Percentiles rank a stretch among this genome's conserved stretches.
Evolutionary conservation across 2,113 vertebrate species (phyloP).

Genomic region (Peromyscus californicus): DNA sequence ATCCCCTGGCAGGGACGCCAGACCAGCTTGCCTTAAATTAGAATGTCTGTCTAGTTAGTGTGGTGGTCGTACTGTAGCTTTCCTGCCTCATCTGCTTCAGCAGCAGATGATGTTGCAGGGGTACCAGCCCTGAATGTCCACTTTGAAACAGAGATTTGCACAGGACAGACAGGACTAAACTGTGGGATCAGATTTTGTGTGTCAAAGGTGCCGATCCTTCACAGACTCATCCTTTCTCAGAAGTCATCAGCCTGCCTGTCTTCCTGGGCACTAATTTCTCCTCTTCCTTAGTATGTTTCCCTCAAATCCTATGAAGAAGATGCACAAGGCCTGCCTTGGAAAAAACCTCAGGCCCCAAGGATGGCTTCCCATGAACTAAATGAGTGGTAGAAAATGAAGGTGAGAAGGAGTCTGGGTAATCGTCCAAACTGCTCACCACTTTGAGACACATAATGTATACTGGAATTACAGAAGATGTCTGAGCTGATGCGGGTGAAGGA

Average conservation of each 20-base stretch:
- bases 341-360: constrained; percentile 12
- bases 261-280: too few species aligned
- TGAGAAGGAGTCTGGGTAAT: constrained; percentile 27
- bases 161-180: not conserved
- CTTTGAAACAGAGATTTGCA: not conserved
- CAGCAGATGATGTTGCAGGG: not conserved
- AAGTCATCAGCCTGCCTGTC: not conserved
- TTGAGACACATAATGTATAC: not conserved
- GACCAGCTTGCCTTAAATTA: not conserved
- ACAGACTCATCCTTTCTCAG: rapidly evolving
- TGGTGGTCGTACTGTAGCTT: rapidly evolving
- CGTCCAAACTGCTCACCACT: not conserved
- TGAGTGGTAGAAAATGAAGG: not conserved
- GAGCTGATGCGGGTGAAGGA: not conserved
- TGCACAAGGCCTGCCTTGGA: not conserved
- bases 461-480: not conserved
- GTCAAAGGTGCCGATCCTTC: not conserved
- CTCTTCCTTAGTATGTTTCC: rapidly evolving
- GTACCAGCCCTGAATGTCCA: not conserved
- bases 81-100: not conserved
- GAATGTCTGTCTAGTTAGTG: rapidly evolving
- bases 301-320: not conserved
- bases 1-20: not conserved
- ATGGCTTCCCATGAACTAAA: constrained; percentile 26
- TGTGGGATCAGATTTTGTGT: rapidly evolving